Evolutionary conservation across 2,888 invertebrate genomes (phyloP), one percentile per base, ranked within the genome.

Genomic region (Didymodactylos carnosus): DNA sequence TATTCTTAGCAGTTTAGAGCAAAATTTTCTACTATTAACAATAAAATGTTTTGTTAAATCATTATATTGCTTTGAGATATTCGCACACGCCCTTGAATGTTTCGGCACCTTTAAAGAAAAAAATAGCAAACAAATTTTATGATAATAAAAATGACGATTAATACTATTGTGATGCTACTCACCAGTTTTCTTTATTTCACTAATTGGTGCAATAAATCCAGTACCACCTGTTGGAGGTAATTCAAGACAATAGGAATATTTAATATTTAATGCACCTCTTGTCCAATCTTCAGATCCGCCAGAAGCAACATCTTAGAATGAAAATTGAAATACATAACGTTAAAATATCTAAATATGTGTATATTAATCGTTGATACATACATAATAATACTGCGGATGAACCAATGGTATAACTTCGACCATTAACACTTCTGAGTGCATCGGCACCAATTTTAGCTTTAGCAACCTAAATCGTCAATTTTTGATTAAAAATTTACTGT

Each of bases 401-500:
- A n/a, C 62, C 62, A 6, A 62, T 5, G 7, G 62, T 62, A n/a
- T 62, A 62, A 35, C 7, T 1, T 3, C 62, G 62, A 35, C 62
- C 62, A 11, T 62, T 35, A 10, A 62, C 62, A 62, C n/a, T 8
- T 35, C 8, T 14, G n/a, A 74, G 43, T n/a, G 74, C 74, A 39
- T 71, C 51, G 8, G 46, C 29, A 46, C 71, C 74, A 19, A 74
- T 71, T 27, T 71, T 71, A 25, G 74, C 74, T 69, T 71, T 74
- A 19, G 27, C 51, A 35, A 53, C 43, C 19, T 62, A 35, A n/a
- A 3, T n/a, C n/a, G 8, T 10, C 29, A 19, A 4, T 3, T 35
- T 11, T n/a, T 8, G n/a, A 62, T 16, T 19, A 2, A n/a, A 1
- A 1, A 35, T 25, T 25, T 23, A 23, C 25, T 49, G 23, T 23